Evolutionary conservation across 2,888 invertebrate species (phyloP).

Genomic region (Empis stercorea): DNA sequence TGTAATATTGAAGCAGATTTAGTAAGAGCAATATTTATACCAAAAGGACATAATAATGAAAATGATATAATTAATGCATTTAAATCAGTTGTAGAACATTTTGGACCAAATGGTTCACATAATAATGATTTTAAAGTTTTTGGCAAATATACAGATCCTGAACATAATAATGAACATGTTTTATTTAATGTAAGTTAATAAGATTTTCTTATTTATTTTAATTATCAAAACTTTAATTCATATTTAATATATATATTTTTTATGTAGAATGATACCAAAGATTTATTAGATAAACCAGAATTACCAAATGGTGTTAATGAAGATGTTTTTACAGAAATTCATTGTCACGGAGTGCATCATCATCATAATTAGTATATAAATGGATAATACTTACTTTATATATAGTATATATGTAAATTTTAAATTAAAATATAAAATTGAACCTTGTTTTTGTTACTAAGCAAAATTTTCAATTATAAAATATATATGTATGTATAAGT

Average conservation of each 20-base stretch:
- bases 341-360: too few relatives aligned
- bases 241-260: neutral
- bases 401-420: too few relatives aligned
- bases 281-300: constrained; percentile 24
- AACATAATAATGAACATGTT: constrained; percentile 19
- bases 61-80: constrained; percentile 31
- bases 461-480: too few relatives aligned
- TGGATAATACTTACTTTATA: too few relatives aligned
- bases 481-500: too few relatives aligned
- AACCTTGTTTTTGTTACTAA: too few relatives aligned
- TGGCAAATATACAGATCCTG: constrained; percentile 22
- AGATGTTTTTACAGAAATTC: too few relatives aligned
- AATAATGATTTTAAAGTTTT: constrained; percentile 34
- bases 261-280: constrained; percentile 25
- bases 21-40: constrained; percentile 27
- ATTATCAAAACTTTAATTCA: too few relatives aligned
- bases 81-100: constrained; percentile 26
- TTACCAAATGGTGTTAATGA: constrained; percentile 19
- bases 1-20: constrained; percentile 32
- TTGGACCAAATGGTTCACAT: constrained; percentile 25
- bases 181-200: constrained; percentile 28
- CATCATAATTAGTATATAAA: too few relatives aligned
- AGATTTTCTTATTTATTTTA: too few relatives aligned
- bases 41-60: constrained; percentile 25
- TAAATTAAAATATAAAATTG: too few relatives aligned